Percentiles rank a stretch among this genome's conserved stretches.
phyloP scores from a whole-genome alignment of 2,888 invertebrate species.

The Chesias legatella region DNA sequence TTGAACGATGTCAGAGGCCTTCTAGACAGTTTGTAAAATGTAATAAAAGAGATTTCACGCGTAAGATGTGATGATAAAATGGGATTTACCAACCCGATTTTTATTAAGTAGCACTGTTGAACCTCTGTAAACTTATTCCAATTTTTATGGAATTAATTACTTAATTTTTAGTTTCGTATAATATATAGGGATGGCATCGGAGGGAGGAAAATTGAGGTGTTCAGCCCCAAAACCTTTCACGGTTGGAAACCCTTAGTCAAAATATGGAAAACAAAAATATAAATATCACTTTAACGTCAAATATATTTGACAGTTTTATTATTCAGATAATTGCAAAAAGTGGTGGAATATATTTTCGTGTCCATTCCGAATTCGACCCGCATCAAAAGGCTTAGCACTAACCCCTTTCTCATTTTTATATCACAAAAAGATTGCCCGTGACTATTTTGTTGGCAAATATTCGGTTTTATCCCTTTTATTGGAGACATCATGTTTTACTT shows the following conservation, averaged over 20 bases:
- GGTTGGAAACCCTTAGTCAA: conserved; percentile 31
- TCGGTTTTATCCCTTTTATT: conserved; percentile 51
- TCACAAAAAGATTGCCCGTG: conserved; percentile 70
- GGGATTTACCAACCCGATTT: too few species aligned
- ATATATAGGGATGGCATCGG: not conserved
- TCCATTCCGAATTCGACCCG: conserved; percentile 76
- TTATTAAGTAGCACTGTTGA: too few species aligned
- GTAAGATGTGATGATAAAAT: too few species aligned
- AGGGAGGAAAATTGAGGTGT: not conserved
- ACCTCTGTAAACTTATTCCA: too few species aligned
- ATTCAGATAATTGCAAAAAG: conserved; percentile 72
- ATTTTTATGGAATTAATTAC: too few species aligned
- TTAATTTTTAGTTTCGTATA: too few species aligned
- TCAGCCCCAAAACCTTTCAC: conserved; percentile 11
- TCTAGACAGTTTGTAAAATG: too few species aligned
- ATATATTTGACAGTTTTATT: conserved; percentile 72
- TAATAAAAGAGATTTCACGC: too few species aligned
- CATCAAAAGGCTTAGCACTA: conserved; percentile 72
- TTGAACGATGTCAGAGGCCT: too few species aligned
- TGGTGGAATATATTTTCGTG: conserved; percentile 66
- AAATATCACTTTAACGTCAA: conserved; percentile 67
- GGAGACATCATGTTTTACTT: conserved; percentile 7
- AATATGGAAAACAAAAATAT: conserved; percentile 46
- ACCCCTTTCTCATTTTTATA: conserved; percentile 76
- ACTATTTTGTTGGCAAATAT: conserved; percentile 72